Percentiles rank a stretch among this genome's conserved stretches.
Evolutionary conservation across 2,888 invertebrate genomes (phyloP).

Genomic region (Athalia cordata): DNA sequence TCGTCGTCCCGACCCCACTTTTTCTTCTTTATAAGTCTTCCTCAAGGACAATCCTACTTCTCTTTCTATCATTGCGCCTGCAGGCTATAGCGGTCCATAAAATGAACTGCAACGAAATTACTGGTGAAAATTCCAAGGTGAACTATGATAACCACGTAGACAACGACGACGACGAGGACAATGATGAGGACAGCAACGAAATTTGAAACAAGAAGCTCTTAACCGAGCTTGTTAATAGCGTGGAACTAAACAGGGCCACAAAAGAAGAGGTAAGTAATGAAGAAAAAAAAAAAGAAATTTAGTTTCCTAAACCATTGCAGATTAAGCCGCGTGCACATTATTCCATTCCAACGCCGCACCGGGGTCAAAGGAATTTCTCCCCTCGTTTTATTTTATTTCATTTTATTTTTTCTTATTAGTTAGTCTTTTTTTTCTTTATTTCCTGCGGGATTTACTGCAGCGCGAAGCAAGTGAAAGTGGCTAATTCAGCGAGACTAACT

Average conservation of each 20-base stretch:
- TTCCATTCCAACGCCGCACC: no score
- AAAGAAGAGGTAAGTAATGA: background rate
- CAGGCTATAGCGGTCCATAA: no score
- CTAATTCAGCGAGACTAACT: conserved; percentile 15
- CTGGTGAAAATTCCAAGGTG: no score
- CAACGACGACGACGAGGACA: background rate
- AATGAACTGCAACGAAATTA: no score
- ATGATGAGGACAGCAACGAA: background rate
- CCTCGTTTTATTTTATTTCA: background rate
- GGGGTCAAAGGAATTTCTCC: no score
- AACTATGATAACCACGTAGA: no score
- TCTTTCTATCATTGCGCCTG: background rate
- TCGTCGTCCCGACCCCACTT: conserved; percentile 27
- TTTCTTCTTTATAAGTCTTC: conserved; percentile 30
- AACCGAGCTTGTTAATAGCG: background rate
- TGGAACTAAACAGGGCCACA: background rate
- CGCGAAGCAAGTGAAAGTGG: background rate
- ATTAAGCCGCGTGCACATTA: no score
- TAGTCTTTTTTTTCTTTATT: no score
- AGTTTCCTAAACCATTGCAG: no score
- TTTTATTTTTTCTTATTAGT: background rate
- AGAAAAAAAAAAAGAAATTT: no score
- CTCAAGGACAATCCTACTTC: conserved; percentile 15
- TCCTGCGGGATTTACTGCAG: background rate
- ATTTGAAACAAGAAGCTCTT: background rate